Conservation (phyloP, 2,797 vertebrate species). For the Thamnophis elegans region DNA sequence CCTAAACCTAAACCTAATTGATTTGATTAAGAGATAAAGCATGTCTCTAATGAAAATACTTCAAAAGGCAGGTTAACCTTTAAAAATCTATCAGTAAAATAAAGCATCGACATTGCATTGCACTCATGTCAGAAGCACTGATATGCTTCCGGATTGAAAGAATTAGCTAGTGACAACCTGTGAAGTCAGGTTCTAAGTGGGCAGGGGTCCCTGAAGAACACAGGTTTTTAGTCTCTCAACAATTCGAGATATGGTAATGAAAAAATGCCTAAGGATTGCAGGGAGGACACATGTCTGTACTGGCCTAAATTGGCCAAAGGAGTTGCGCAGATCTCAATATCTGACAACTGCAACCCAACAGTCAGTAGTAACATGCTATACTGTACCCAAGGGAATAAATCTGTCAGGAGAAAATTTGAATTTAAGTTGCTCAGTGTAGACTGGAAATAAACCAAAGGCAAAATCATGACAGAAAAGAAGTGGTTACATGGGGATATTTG, state of each 20-base stretch:
- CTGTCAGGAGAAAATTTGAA: too few relatives aligned
- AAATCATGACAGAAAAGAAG: not conserved
- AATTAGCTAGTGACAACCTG: not conserved
- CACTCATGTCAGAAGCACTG: not conserved
- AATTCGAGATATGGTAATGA: not conserved
- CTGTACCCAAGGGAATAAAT: too few relatives aligned
- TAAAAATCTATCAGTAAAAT: not conserved
- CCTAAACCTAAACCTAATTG: too few relatives aligned
- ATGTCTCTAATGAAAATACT: not conserved
- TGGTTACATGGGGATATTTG: not conserved
- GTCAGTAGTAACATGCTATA: not conserved
- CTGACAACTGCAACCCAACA: not conserved
- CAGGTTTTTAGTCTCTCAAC: not conserved
- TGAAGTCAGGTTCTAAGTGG: not conserved
- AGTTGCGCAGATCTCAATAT: not conserved
- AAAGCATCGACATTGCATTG: not conserved
- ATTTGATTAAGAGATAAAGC: not conserved
- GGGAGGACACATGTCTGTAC: not conserved
- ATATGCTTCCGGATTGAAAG: not conserved
- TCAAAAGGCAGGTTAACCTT: not conserved
- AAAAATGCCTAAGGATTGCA: not conserved
- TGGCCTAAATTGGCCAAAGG: not conserved
- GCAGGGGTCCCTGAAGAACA: not conserved
- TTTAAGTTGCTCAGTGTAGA: not conserved
- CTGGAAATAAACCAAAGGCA: not conserved